Evolutionary conservation across 2,797 vertebrate species (phyloP).

Genomic region (Centropyge bicolor): DNA sequence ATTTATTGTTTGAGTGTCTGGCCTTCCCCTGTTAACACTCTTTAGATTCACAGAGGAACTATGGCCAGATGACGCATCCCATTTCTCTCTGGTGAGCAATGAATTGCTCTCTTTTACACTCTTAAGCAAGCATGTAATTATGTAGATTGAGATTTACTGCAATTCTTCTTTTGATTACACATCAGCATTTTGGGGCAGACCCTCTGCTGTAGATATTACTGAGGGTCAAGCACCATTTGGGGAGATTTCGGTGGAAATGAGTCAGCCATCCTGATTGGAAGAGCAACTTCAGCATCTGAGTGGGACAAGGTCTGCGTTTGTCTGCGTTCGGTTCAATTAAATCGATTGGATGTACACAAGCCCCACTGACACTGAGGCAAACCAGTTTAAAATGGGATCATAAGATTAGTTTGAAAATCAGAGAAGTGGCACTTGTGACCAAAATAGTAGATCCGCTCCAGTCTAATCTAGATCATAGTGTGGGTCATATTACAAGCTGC

Average conservation of each 20-base stretch:
- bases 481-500: fast-evolving
- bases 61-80: fast-evolving
- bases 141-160: neutral
- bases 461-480: neutral
- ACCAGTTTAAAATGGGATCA: too few species aligned
- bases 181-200: neutral
- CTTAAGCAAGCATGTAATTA: neutral
- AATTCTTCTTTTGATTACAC: neutral
- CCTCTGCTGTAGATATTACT: too few species aligned
- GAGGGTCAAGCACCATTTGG: neutral
- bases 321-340: neutral
- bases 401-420: neutral
- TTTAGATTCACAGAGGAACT: conserved; percentile 16
- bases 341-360: too few species aligned
- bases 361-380: too few species aligned
- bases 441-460: neutral
- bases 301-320: fast-evolving
- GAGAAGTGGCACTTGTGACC: neutral
- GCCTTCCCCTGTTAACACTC: conserved; percentile 36
- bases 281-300: neutral
- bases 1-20: conserved; percentile 8
- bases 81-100: neutral
- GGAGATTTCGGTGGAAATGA: neutral
- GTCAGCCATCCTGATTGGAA: neutral
- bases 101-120: neutral